Percentiles rank a stretch among this genome's conserved stretches.
phyloP scores from a whole-genome alignment of 1,140 invertebrate species.

The Hesperophylax magnus region DNA sequence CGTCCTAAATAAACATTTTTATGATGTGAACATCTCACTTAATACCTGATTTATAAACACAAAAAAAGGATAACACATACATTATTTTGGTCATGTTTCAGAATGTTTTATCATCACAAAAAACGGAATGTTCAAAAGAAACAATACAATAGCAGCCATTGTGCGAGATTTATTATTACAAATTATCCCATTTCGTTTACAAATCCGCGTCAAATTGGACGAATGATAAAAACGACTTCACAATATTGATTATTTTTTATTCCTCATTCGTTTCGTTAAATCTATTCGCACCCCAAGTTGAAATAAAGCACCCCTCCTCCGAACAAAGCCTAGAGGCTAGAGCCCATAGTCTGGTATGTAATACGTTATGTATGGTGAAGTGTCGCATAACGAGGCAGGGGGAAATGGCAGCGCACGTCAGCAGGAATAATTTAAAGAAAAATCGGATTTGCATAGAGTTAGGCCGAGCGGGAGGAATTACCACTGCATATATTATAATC shows the following conservation, averaged over 20 bases:
- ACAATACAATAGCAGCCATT: no score
- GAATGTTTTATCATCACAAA: background rate
- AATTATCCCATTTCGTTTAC: background rate
- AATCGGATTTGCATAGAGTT: slow-evolving; percentile 7
- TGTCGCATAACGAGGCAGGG: slow-evolving; percentile 9
- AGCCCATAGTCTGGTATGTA: background rate
- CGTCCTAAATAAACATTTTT: no score
- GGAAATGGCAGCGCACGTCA: slow-evolving; percentile 11
- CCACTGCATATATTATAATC: no score
- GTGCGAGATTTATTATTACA: background rate
- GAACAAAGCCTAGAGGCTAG: background rate
- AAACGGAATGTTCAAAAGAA: background rate
- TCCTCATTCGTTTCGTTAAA: slow-evolving; percentile 10
- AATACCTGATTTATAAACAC: no score
- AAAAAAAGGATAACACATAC: no score
- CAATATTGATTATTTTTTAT: slow-evolving; percentile 35
- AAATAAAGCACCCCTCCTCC: slow-evolving; percentile 8
- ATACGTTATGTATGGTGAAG: slow-evolving; percentile 1
- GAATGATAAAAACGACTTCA: background rate
- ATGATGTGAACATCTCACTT: no score
- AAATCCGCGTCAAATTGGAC: slow-evolving; percentile 3
- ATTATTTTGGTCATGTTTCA: no score
- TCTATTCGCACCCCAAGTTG: slow-evolving; percentile 15
- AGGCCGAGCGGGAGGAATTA: background rate
- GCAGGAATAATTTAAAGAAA: slow-evolving; percentile 35